phyloP scores from a whole-genome alignment of 2,113 vertebrate genomes.

The Acinonyx jubatus region DNA sequence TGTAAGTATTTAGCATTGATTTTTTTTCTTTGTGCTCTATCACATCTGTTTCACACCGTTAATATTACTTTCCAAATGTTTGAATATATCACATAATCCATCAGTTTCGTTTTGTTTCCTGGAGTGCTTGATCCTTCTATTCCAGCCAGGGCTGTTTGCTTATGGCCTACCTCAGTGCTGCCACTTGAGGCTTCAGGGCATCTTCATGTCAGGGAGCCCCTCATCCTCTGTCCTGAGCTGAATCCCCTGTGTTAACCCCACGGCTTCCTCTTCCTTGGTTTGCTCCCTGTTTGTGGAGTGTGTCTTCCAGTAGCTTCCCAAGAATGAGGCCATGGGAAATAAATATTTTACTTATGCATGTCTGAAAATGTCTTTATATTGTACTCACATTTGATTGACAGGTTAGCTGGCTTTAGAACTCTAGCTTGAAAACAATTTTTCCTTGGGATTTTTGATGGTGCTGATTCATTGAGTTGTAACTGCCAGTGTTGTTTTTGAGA shows the following conservation, averaged over 20 bases:
- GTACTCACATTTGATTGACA: slow-evolving; percentile 24
- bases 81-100: not conserved
- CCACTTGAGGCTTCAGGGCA: not conserved
- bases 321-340: slow-evolving; percentile 32
- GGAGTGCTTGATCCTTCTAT: not conserved
- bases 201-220: not conserved
- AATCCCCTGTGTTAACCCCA: not conserved
- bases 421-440: slow-evolving; percentile 37
- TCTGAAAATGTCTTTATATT: slow-evolving; percentile 59
- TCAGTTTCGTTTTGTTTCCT: not conserved
- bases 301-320: slow-evolving; percentile 4
- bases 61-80: slow-evolving; percentile 31
- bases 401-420: slow-evolving; percentile 16
- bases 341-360: slow-evolving; percentile 17
- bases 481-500: slow-evolving; percentile 22
- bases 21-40: not conserved
- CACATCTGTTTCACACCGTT: not conserved
- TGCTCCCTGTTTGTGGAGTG: not conserved
- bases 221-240: not conserved
- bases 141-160: not conserved
- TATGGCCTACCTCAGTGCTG: not conserved
- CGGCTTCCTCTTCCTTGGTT: not conserved
- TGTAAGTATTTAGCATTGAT: not conserved
- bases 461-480: not conserved
- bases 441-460: slow-evolving; percentile 20